A percentile compares a stretch with the other conserved stretches of the same genome.
Evolutionary conservation across 2,113 vertebrate genomes (phyloP).

Genomic region (Cinclus cinclus): DNA sequence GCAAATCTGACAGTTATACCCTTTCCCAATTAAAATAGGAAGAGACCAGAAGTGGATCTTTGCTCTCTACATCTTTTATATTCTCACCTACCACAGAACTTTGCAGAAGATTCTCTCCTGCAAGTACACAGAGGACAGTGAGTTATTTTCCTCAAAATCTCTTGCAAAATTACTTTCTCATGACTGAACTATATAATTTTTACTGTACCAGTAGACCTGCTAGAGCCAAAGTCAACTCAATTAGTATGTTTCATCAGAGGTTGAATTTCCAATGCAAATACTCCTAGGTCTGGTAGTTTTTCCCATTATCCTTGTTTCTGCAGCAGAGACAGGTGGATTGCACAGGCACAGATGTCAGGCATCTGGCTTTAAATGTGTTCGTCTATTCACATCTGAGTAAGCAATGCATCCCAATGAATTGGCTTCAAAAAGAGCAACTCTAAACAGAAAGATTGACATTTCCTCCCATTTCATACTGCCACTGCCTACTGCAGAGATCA

Average conservation of each 20-base stretch:
- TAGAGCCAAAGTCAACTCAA: background rate
- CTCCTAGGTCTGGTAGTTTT: background rate
- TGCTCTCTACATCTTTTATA: background rate
- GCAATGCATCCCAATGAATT: background rate
- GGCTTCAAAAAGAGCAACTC: background rate
- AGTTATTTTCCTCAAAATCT: background rate
- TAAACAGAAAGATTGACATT: background rate
- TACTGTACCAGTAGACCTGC: background rate
- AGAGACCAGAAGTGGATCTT: background rate
- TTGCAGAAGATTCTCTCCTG: background rate
- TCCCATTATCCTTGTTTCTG: background rate
- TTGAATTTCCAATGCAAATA: background rate
- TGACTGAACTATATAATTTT: background rate
- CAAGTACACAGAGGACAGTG: background rate
- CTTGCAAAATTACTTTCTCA: background rate
- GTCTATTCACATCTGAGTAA: background rate
- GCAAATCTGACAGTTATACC: background rate
- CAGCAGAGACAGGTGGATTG: background rate
- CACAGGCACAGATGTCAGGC: conserved; percentile 9
- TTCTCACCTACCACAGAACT: background rate
- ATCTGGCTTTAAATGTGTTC: conserved; percentile 28
- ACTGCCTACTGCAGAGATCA: background rate
- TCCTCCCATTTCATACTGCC: background rate
- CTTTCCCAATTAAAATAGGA: background rate
- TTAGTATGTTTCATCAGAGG: background rate